A percentile compares a stretch with the other conserved stretches of the same genome.
phyloP scores from a whole-genome alignment of 2,888 invertebrate species.

The Myopa tessellatipennis region DNA sequence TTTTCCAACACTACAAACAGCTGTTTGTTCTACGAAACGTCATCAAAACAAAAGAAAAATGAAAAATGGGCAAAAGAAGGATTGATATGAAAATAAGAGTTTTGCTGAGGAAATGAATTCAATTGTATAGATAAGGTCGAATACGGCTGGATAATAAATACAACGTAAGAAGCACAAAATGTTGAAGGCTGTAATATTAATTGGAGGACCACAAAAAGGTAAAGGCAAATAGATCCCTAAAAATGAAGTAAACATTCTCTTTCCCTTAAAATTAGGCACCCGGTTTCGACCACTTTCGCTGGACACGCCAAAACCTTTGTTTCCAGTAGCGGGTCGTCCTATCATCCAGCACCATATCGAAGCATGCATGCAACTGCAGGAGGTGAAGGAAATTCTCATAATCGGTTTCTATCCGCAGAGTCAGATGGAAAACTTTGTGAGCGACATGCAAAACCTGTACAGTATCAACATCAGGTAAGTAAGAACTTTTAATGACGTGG shows the following conservation, averaged over 20 bases:
- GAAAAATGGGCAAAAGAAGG: constrained; percentile 23
- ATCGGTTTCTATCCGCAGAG: constrained; percentile 91
- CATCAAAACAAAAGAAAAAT: constrained; percentile 37
- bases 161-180: constrained; percentile 63
- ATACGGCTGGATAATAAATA: too few relatives aligned
- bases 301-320: constrained; percentile 97
- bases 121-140: too few relatives aligned
- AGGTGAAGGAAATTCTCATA: constrained; percentile 90
- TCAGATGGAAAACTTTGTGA: constrained; percentile 88
- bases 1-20: neutral
- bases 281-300: constrained; percentile 95
- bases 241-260: neutral
- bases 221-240: constrained; percentile 46
- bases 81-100: constrained; percentile 35
- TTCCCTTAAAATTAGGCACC: constrained; percentile 77
- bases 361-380: constrained; percentile 83
- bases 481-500: neutral
- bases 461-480: constrained; percentile 80
- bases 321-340: constrained; percentile 96
- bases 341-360: constrained; percentile 98
- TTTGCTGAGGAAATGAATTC: too few relatives aligned
- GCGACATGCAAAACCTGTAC: constrained; percentile 85
- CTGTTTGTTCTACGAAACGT: constrained; percentile 1
- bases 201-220: constrained; percentile 97
- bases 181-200: constrained; percentile 89